phyloP scores from a whole-genome alignment of 2,113 vertebrate species.

The Tyrannus savana region DNA sequence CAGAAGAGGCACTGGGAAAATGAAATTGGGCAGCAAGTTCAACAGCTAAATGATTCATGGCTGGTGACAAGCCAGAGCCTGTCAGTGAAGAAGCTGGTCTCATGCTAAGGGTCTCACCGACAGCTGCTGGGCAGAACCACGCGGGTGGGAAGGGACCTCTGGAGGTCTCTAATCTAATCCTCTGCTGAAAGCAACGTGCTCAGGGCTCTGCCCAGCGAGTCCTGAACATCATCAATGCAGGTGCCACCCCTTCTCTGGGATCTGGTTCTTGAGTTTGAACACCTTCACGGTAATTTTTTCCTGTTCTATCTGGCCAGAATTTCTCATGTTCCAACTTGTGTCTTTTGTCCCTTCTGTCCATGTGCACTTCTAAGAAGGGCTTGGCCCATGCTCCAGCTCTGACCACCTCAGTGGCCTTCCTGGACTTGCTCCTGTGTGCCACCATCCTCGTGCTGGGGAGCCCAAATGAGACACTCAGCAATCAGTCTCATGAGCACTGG shows the following conservation, averaged over 20 bases:
- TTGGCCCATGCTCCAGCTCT: neutral
- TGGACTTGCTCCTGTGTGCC: neutral
- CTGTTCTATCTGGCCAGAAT: neutral
- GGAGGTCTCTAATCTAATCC: neutral
- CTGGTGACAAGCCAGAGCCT: neutral
- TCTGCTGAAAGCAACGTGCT: neutral
- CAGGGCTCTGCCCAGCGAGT: neutral
- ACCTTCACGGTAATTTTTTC: neutral
- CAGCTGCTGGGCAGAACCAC: neutral
- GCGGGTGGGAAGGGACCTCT: neutral
- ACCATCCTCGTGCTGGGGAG: neutral
- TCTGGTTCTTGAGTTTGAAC: neutral
- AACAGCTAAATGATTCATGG: neutral
- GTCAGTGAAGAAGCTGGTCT: neutral
- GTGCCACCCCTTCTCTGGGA: neutral
- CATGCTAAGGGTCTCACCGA: neutral
- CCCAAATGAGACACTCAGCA: neutral
- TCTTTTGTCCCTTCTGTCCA: neutral
- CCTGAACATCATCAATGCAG: neutral
- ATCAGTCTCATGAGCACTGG: fast-evolving
- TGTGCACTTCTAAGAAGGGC: neutral
- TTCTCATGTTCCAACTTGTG: neutral
- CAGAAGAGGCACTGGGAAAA: neutral
- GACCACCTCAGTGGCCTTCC: neutral
- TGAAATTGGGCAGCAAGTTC: neutral